phyloP scores from a whole-genome alignment of 2,113 vertebrate species.

The Ellobius talpinus region DNA sequence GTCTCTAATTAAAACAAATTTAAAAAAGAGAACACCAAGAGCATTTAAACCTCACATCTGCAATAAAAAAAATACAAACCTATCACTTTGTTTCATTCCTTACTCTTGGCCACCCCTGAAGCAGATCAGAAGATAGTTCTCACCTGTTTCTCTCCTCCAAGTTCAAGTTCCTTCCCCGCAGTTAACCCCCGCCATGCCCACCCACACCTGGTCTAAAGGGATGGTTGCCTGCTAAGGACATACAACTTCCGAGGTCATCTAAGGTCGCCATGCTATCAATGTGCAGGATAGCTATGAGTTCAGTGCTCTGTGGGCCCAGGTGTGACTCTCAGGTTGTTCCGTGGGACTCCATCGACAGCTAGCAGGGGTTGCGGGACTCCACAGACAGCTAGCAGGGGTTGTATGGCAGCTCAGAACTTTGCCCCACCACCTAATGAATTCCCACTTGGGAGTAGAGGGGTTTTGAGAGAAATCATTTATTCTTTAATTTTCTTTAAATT shows the following conservation, averaged over 20 bases:
- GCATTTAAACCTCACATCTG: not conserved
- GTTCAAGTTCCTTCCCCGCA: not conserved
- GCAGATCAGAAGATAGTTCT: not conserved
- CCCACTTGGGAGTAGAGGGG: too few species aligned
- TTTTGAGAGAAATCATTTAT: too few species aligned
- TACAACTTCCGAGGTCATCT: not conserved
- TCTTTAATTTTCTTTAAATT: not conserved
- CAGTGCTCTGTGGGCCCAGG: accelerated
- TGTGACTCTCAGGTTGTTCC: not conserved
- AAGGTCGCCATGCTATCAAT: not conserved
- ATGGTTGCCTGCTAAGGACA: not conserved
- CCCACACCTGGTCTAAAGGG: not conserved
- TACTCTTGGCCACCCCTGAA: not conserved
- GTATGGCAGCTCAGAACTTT: not conserved
- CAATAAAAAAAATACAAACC: not conserved
- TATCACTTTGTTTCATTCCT: not conserved
- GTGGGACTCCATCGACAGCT: too few species aligned
- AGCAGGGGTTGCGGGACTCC: too few species aligned
- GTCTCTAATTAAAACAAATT: not conserved
- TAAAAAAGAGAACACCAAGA: not conserved
- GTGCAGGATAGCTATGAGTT: not conserved
- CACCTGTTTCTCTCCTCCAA: not conserved
- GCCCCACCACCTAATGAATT: not conserved
- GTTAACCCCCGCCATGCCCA: not conserved
- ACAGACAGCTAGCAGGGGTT: too few species aligned